Conservation (phyloP, 2,113 vertebrate species). For the Antennarius striatus region DNA sequence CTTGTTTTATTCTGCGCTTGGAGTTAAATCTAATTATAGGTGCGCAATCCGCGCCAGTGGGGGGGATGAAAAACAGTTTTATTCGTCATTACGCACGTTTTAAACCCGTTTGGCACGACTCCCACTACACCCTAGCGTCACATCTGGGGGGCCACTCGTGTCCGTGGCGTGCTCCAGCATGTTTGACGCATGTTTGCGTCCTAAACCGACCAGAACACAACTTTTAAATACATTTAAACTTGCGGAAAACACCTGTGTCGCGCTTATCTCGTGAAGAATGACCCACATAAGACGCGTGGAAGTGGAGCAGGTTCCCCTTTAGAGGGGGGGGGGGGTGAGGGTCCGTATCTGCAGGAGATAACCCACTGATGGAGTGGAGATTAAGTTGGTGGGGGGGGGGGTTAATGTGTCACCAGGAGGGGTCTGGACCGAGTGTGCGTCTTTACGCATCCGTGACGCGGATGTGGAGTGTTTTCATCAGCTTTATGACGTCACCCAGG, state of each 20-base stretch:
- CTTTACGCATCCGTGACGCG: no score
- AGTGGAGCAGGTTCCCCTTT: no score
- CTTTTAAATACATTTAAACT: conserved; percentile 14
- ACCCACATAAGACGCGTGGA: neutral
- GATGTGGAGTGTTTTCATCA: no score
- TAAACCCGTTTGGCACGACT: neutral
- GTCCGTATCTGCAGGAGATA: conserved; percentile 12
- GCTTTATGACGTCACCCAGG: conserved; percentile 20
- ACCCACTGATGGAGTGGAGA: conserved; percentile 38
- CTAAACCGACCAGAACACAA: conserved; percentile 25
- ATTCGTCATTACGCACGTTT: neutral
- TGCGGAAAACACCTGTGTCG: neutral
- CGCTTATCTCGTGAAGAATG: conserved; percentile 17
- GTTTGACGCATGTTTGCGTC: conserved; percentile 37
- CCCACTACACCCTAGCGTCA: neutral
- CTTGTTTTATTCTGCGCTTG: neutral
- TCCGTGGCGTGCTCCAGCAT: conserved; percentile 63
- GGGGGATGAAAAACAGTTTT: no score
- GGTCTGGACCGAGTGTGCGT: conserved; percentile 9
- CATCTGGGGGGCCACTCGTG: conserved; percentile 35
- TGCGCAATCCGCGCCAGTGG: no score
- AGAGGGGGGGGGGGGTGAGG: no score
- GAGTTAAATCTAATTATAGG: no score
- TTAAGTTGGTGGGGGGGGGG: conserved; percentile 2
- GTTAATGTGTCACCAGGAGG: conserved; percentile 56